phyloP scores from a whole-genome alignment of 2,113 vertebrate genomes.

The Varanus salvator region DNA sequence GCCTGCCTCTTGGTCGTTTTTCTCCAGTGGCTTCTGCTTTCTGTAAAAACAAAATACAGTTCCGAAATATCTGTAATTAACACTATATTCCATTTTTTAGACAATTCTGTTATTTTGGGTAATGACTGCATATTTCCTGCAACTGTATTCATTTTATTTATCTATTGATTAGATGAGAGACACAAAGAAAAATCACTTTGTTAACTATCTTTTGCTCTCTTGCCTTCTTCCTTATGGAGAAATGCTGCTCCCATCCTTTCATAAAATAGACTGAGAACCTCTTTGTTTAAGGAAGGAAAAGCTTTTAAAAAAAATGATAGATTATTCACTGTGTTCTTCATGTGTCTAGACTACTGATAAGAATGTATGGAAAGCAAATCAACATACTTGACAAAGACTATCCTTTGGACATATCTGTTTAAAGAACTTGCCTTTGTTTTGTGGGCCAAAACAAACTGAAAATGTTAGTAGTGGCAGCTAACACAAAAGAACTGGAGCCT shows the following conservation, averaged over 20 bases:
- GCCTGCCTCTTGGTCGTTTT: constrained; percentile 95
- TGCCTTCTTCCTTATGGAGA: not conserved
- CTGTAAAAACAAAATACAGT: constrained; percentile 76
- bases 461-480: constrained; percentile 21
- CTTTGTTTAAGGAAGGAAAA: constrained; percentile 43
- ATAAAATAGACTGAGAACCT: constrained; percentile 20
- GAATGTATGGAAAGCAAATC: constrained; percentile 23
- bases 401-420: not conserved
- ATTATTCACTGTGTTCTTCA: constrained; percentile 21
- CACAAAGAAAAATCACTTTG: constrained; percentile 20
- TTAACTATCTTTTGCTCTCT: not conserved
- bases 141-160: constrained; percentile 39
- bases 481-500: constrained; percentile 2
- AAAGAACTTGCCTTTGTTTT: constrained; percentile 35
- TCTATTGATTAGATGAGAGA: constrained; percentile 43
- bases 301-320: constrained; percentile 36
- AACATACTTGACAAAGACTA: constrained; percentile 33
- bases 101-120: constrained; percentile 27
- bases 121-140: constrained; percentile 45
- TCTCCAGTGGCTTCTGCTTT: constrained; percentile 93
- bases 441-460: constrained; percentile 32
- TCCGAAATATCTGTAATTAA: constrained; percentile 46
- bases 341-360: constrained; percentile 23
- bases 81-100: constrained; percentile 11
- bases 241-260: not conserved